phyloP scores from a whole-genome alignment of 1,140 invertebrate genomes.

The Aphidius gifuensis region DNA sequence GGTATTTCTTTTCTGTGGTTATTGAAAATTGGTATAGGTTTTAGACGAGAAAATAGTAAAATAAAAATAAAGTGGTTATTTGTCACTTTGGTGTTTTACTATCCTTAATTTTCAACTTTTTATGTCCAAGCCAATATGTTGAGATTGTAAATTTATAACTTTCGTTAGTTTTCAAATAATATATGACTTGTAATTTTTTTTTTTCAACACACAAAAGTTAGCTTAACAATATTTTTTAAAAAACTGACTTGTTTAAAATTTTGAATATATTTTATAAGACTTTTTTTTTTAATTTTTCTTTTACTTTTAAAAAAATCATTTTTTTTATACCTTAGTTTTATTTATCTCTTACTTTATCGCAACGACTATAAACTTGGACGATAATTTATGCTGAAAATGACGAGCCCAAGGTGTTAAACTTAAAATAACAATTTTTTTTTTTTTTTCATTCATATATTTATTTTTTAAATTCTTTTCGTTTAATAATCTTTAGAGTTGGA shows the following conservation, averaged over 20 bases:
- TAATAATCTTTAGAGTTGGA: too few relatives aligned
- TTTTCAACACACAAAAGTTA: slow-evolving; percentile 6
- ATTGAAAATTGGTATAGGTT: slow-evolving; percentile 1
- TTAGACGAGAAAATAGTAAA: slow-evolving; percentile 11
- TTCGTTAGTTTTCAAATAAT: slow-evolving; percentile 31
- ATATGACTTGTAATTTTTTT: slow-evolving; percentile 12
- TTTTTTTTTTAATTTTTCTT: slow-evolving; percentile 14
- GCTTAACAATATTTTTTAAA: slow-evolving; percentile 6
- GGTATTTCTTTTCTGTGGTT: slow-evolving; percentile 8
- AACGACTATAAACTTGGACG: too few relatives aligned
- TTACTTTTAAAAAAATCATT: background rate
- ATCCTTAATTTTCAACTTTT: slow-evolving; percentile 50
- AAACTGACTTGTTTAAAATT: slow-evolving; percentile 33
- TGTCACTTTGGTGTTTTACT: slow-evolving; percentile 51
- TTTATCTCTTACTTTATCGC: slow-evolving; percentile 22
- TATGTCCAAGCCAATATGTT: slow-evolving; percentile 49
- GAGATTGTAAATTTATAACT: slow-evolving; percentile 46
- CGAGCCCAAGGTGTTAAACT: too few relatives aligned
- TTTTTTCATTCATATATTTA: slow-evolving; percentile 4
- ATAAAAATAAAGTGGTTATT: slow-evolving; percentile 11
- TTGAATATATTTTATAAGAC: slow-evolving; percentile 35
- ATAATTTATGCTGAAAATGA: too few relatives aligned
- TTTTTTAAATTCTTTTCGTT: background rate
- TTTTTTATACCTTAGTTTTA: slow-evolving; percentile 18
- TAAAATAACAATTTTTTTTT: too few relatives aligned